Evolutionary conservation across 2,888 invertebrate species (phyloP), one percentile per base, ranked within the genome.

Genomic region (Phyto melanocephala): DNA sequence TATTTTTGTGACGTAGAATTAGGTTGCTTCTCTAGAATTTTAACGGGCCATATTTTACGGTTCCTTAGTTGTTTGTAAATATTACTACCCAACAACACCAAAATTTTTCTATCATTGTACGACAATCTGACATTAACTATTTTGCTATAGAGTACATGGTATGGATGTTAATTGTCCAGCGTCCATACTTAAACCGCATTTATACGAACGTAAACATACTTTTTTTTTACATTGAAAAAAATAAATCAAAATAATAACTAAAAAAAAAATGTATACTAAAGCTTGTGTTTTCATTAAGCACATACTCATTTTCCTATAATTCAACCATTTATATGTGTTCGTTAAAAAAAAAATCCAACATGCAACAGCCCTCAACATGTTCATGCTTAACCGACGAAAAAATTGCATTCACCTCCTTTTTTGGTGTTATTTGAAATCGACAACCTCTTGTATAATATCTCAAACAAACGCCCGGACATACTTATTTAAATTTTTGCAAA

Each of bases 361-460:
- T 70, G 74, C 74, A 58, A 65, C 78, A 70, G 50, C 56, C 78
- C 54, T 40, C 58, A 42, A 60, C n/a, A 68, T 72, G 67, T 78
- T 78, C 74, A 68, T 70, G 52, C 58, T 52, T 17, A 65, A 56
- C 47, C 47, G 7, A 54, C 35, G 56, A 24, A 76, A 67, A 70
- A 70, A 68, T 20, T 24, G n/a, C 35, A 17, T 22, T 52, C 22
- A 42, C 54, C 33, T 54, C 28, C 28, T 42, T 7, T 50, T 65
- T 50, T 68, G 33, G 63, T n/a, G n/a, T 40, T 28, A 70, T 65
- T 54, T 47, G 2, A 33, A 63, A 63, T 58, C 70, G 28, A 40
- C 60, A 24, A 50, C 47, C 58, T 47, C 58, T 56, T 50, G 6
- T 11, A 60, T 13, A 15, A 10, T 56, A 20, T 47, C 45, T 40